Percentiles rank a stretch among this genome's conserved stretches.
Evolutionary conservation across 2,113 vertebrate genomes (phyloP).

Genomic region (Gobiocypris rarus): DNA sequence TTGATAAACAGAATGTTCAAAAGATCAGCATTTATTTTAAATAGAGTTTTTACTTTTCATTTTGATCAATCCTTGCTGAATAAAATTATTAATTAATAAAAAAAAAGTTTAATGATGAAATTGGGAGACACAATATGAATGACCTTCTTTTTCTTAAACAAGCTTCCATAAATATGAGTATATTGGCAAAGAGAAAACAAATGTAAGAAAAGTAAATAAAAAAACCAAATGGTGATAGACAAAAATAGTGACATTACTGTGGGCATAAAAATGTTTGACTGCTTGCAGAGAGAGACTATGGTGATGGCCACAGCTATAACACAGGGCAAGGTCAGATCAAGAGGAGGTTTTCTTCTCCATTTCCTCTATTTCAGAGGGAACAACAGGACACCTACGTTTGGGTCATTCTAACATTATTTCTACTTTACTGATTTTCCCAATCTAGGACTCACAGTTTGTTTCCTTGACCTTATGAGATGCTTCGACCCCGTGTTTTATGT

Average conservation of each 20-base stretch:
- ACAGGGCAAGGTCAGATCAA: constrained; percentile 63
- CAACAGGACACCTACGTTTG: constrained; percentile 70
- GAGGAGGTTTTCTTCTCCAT: constrained; percentile 74
- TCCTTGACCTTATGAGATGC: constrained; percentile 65
- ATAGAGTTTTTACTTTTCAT: not conserved
- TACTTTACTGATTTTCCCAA: constrained; percentile 79
- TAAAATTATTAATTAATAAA: no score
- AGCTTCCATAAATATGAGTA: not conserved
- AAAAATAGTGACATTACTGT: not conserved
- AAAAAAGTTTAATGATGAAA: no score
- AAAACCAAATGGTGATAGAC: no score
- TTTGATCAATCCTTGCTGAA: not conserved
- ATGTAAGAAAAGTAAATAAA: not conserved
- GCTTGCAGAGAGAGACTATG: not conserved
- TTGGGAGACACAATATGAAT: not conserved
- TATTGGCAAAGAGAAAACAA: not conserved
- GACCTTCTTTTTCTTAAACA: not conserved
- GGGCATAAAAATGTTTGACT: not conserved
- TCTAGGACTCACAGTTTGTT: constrained; percentile 76
- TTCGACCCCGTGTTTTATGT: constrained; percentile 4
- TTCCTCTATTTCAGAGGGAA: constrained; percentile 70
- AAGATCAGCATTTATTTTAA: no score
- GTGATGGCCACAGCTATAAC: not conserved
- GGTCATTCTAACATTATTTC: constrained; percentile 79
- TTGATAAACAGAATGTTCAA: no score